A percentile compares a stretch with the other conserved stretches of the same genome.
Conservation (phyloP, 2,113 vertebrate genomes). For the Microcebus lehilahytsara region DNA sequence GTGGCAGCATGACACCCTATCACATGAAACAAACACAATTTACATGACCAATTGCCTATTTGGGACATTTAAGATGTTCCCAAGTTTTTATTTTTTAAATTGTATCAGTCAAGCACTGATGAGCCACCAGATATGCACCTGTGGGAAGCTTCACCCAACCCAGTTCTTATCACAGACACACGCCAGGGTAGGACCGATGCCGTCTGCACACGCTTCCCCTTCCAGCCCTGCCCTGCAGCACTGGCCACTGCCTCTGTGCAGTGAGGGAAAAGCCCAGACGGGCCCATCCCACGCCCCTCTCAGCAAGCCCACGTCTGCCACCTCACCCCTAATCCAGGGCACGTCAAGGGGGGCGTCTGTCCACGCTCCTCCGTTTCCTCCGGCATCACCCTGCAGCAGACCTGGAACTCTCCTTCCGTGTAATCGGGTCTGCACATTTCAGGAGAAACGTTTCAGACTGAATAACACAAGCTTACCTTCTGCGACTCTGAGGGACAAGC, state of each 20-base stretch:
- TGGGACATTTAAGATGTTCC: too few species aligned
- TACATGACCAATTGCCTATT: neutral
- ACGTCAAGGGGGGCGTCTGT: fast-evolving
- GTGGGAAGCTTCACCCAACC: fast-evolving
- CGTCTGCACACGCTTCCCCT: fast-evolving
- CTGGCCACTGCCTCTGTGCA: fast-evolving
- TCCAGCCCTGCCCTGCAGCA: fast-evolving
- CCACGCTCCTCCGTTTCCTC: fast-evolving
- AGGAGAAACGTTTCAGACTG: neutral
- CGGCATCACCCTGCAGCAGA: fast-evolving
- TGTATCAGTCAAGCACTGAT: fast-evolving
- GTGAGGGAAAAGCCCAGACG: fast-evolving
- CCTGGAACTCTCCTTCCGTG: neutral
- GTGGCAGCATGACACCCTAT: fast-evolving
- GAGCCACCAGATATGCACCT: fast-evolving
- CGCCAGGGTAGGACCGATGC: fast-evolving
- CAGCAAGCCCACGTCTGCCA: fast-evolving
- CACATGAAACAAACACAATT: too few species aligned
- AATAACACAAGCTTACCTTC: fast-evolving
- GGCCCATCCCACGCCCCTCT: fast-evolving
- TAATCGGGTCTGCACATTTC: fast-evolving
- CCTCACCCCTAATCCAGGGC: neutral
- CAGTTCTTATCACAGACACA: fast-evolving
- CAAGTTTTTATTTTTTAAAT: neutral
- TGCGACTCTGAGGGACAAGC: neutral